Conservation (phyloP, 1,140 invertebrate species). For the Apis laboriosa region DNA sequence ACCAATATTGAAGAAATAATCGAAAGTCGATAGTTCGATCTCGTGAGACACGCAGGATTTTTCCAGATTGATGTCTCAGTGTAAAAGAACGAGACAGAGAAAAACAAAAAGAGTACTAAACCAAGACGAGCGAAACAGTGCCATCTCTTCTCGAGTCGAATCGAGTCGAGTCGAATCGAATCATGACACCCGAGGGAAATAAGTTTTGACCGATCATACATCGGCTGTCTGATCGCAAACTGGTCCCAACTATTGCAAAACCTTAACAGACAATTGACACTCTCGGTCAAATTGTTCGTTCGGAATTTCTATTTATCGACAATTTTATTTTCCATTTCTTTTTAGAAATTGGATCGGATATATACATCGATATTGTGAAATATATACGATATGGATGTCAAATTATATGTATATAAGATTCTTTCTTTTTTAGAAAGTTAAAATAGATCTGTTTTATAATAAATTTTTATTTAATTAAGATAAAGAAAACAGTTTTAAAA, state of each 20-base stretch:
- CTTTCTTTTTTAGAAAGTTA: no score
- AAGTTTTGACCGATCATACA: constrained; percentile 76
- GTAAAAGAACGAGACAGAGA: constrained; percentile 20
- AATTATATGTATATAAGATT: no score
- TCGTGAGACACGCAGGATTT: constrained; percentile 70
- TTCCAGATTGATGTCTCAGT: constrained; percentile 38
- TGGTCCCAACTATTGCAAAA: constrained; percentile 48
- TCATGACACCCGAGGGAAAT: constrained; percentile 77
- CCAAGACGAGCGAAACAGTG: constrained; percentile 26
- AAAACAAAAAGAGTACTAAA: constrained; percentile 10
- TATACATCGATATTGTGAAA: neutral
- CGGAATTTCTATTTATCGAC: constrained; percentile 11
- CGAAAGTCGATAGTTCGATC: constrained; percentile 50
- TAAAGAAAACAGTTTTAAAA: no score
- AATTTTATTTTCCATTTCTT: constrained; percentile 4
- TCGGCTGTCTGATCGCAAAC: constrained; percentile 57
- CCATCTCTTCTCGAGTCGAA: constrained; percentile 63
- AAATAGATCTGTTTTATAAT: no score
- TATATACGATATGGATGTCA: no score
- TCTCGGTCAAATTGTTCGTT: constrained; percentile 6
- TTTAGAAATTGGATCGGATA: neutral
- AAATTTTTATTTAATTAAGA: no score
- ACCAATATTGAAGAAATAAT: constrained; percentile 1
- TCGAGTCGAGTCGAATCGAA: constrained; percentile 76
- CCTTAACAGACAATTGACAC: constrained; percentile 12